Base-by-base conservation (phyloP, 2,888 invertebrate species). In the Scrobipalpa atriplicella region DNA sequence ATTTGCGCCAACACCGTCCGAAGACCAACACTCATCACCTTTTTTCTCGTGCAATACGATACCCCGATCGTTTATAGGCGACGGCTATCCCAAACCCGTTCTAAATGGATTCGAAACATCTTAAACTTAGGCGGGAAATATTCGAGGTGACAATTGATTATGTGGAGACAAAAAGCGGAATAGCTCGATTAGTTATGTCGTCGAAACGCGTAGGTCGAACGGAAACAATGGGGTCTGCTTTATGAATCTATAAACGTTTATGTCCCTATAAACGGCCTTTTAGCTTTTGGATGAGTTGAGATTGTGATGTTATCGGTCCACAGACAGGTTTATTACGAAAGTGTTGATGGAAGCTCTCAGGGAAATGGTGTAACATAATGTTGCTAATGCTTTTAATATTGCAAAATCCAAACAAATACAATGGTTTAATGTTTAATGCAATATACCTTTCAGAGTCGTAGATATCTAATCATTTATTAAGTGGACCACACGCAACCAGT, bases 241-340 rank as follows among this genome's bases (percentile, higher is more conserved):
- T 92, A 92, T 90, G 91, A 90, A 87, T 91, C 89, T 85, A 92
- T 90, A 92, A 92, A 90, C 89, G 87, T 92, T 92, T 89, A 92
- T 91, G 87, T 84, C 79, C 84, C 84, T 84, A 87, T 90, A 90
- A 91, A 90, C 85, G 89, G 84, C 81, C 82, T 89, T 89, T 90
- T 89, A 86, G 87, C 87, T 89, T 89, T 90, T 84, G 85, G 86
- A 81, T 71, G 74, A 82, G 80, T 81, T 74, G 75, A 86, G 84
- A 86, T 89, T 86, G 85, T 84, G 90, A 90, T 90, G 83, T 84
- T 90, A 90, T 90, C 90, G 78, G 75, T 70, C 70, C 72, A 67
- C 70, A 69, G 87, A 89, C 87, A 85, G 85, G 86, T 90, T 90
- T 90, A 89, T 89, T 85, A 84, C 80, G 74, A 80, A 83, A 84